These are phyloP conservation scores for Drosophila heteroneura DNA, from an alignment of 2,888 invertebrate species.

Conservation along the genomic window DNA sequence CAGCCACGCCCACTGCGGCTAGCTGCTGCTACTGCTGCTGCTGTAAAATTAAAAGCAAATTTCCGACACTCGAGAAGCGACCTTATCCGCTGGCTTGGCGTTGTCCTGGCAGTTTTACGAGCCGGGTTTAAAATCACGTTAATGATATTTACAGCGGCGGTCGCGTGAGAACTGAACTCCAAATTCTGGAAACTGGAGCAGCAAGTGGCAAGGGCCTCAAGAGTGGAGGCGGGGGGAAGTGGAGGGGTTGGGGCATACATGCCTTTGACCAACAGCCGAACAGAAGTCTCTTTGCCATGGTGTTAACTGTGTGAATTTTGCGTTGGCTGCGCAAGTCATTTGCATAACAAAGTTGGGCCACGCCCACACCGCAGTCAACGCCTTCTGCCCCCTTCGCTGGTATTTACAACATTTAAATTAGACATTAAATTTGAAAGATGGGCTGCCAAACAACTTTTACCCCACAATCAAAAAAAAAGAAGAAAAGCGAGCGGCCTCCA, in stretches of 20 bases:
- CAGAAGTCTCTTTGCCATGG: slow-evolving; percentile 47
- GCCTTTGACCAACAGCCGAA: slow-evolving; percentile 47
- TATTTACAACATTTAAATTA: slow-evolving; percentile 80
- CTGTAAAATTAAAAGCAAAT: slow-evolving; percentile 74
- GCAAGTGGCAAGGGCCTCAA: no score
- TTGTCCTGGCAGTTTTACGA: slow-evolving; percentile 71
- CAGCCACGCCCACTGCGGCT: slow-evolving; percentile 47
- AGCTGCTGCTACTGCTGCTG: slow-evolving; percentile 23
- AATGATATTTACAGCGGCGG: slow-evolving; percentile 76
- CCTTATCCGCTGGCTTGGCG: slow-evolving; percentile 32
- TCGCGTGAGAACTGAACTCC: slow-evolving; percentile 49
- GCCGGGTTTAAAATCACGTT: slow-evolving; percentile 79
- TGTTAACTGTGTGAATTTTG: slow-evolving; percentile 75
- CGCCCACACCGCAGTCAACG: slow-evolving; percentile 32
- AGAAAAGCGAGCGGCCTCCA: not conserved
- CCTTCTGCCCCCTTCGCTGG: slow-evolving; percentile 35
- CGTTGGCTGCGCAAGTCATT: slow-evolving; percentile 65
- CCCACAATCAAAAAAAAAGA: slow-evolving; percentile 7
- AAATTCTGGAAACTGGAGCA: slow-evolving; percentile 60
- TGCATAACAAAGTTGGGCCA: slow-evolving; percentile 76
- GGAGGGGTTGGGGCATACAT: not conserved
- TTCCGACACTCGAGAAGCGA: slow-evolving; percentile 60
- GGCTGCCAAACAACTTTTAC: slow-evolving; percentile 67
- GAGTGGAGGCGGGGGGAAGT: no score
- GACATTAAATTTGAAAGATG: slow-evolving; percentile 80